A percentile compares a stretch with the other conserved stretches of the same genome.
Conservation (phyloP, 2,113 vertebrate genomes). For the Pithys albifrons region DNA sequence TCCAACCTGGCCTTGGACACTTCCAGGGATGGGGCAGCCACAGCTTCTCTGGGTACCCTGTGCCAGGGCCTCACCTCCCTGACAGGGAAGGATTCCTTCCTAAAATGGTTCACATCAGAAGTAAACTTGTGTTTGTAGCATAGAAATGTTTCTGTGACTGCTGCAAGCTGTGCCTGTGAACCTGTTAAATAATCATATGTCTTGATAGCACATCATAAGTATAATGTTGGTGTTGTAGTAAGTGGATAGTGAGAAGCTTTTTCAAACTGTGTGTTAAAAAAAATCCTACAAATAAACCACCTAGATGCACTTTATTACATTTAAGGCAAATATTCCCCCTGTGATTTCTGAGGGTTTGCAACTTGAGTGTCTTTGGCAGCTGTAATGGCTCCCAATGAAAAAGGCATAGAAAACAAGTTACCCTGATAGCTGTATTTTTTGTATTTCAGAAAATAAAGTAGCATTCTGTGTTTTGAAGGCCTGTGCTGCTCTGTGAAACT, state of each 20-base stretch:
- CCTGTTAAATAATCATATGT: fast-evolving
- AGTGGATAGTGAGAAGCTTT: fast-evolving
- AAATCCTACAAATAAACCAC: fast-evolving
- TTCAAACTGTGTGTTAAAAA: neutral
- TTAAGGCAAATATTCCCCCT: fast-evolving
- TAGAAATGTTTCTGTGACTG: fast-evolving
- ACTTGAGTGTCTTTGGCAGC: fast-evolving
- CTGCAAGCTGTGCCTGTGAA: fast-evolving
- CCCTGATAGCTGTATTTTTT: fast-evolving
- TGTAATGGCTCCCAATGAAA: neutral
- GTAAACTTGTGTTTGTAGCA: fast-evolving
- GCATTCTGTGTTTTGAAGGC: neutral
- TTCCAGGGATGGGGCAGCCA: neutral
- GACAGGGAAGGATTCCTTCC: neutral
- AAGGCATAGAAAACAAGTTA: fast-evolving
- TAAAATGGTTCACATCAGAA: neutral
- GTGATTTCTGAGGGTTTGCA: neutral
- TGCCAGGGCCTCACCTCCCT: neutral
- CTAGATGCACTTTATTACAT: fast-evolving
- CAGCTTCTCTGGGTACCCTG: neutral
- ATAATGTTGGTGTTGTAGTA: fast-evolving
- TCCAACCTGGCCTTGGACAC: neutral
- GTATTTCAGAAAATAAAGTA: neutral
- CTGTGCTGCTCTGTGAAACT: neutral
- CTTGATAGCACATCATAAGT: fast-evolving